Base-by-base conservation (phyloP, 2,113 vertebrate species). In the Condylura cristata region DNA sequence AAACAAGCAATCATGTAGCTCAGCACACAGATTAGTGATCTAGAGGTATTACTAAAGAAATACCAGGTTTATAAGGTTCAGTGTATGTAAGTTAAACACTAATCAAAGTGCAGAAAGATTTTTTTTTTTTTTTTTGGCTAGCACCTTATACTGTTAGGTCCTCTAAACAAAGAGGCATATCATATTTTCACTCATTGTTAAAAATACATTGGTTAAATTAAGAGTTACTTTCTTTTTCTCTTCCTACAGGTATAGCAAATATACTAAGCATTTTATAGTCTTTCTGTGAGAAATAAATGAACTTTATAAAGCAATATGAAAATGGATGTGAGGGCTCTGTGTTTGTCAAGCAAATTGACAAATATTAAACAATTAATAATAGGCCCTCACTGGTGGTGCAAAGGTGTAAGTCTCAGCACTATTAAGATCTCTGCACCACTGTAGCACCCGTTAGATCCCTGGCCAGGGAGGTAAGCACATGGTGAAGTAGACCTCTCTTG, bases 321-420 rank as follows among this genome's bases (percentile, higher is more conserved):
- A 26, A 60, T 34, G 51, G 16, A 65, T 18, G 75, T 34, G 28
- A 86, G 8, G 24, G 2, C 1, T 58, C 58, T 28, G 20, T 53
- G 39, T 48, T 91, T 39, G 4, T 48, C 82, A 85, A 86, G 53
- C 60, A 75, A 53, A 84, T 9, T 61, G 14, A 58, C 51, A 85
- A 61, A 79, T 63, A 70, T n/a, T 72, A 91, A 89, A 83, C 22
- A 84, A 92, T 61, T 26, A 95, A 58, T 41, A 86, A 75, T n/a
- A n/a, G n/a, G n/a, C n/a, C n/a, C n/a, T n/a, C n/a, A n/a, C n/a
- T n/a, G n/a, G n/a, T n/a, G n/a, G n/a, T n/a, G n/a, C n/a, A n/a
- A n/a, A n/a, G n/a, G n/a, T n/a, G n/a, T n/a, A n/a, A n/a, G n/a
- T n/a, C n/a, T n/a, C n/a, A n/a, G n/a, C n/a, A n/a, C n/a, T n/a